Evolutionary conservation across 2,797 vertebrate genomes (phyloP).

Genomic region (Bradypodion pumilum): DNA sequence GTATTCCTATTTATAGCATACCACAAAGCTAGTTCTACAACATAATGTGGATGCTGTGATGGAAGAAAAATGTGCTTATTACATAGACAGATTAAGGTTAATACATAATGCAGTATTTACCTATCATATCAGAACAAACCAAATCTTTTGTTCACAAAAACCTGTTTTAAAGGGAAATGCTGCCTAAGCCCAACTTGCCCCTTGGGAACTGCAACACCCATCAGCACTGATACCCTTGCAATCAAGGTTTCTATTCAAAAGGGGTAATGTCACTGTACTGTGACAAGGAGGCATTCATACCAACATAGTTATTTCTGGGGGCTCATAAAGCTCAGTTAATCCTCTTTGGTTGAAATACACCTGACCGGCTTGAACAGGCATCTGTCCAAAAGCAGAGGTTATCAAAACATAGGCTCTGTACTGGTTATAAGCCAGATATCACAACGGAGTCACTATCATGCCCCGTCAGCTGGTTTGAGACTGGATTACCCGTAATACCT

Average conservation of each 20-base stretch:
- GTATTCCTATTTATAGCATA: background rate
- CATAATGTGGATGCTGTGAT: background rate
- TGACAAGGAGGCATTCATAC: background rate
- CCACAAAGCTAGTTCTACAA: slow-evolving; percentile 25
- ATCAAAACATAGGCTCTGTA: background rate
- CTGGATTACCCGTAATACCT: too few species aligned
- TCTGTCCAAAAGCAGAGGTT: slow-evolving; percentile 3
- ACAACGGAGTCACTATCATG: background rate
- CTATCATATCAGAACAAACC: slow-evolving; percentile 10
- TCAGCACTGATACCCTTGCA: slow-evolving; percentile 16
- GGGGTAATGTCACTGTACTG: slow-evolving; percentile 6
- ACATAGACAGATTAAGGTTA: slow-evolving; percentile 4
- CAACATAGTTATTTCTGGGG: slow-evolving; percentile 6
- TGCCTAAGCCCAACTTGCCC: background rate
- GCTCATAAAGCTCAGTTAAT: slow-evolving; percentile 1
- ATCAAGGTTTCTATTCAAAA: slow-evolving; percentile 20
- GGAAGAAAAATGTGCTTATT: background rate
- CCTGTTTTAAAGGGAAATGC: background rate
- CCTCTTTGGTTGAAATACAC: slow-evolving; percentile 19
- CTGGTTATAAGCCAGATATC: background rate
- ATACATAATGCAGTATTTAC: slow-evolving; percentile 8
- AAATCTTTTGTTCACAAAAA: slow-evolving; percentile 16
- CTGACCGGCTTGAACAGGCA: background rate
- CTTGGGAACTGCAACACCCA: background rate
- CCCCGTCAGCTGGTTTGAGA: too few species aligned